phyloP scores from a whole-genome alignment of 2,888 invertebrate genomes.

The Pantelozetes paolii region DNA sequence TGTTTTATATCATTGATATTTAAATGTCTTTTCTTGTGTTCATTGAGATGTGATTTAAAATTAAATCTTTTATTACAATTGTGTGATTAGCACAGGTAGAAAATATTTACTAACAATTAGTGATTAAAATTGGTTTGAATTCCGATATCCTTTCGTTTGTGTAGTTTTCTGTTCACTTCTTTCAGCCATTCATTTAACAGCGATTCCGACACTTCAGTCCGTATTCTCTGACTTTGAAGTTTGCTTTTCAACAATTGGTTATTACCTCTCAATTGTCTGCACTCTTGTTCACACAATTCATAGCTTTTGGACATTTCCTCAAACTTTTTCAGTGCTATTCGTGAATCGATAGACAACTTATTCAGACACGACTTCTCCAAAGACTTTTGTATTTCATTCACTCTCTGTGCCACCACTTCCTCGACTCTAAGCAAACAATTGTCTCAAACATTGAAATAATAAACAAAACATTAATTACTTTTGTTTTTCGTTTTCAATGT shows the following conservation, averaged over 20 bases:
- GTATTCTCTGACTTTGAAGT: background rate
- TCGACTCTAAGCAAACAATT: background rate
- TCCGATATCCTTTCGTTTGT: background rate
- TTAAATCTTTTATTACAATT: too few species aligned
- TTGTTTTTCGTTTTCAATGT: constrained; percentile 9
- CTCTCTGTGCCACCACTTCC: background rate
- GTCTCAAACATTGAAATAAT: background rate
- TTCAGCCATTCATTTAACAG: background rate
- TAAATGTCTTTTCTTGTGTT: too few species aligned
- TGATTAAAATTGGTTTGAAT: too few species aligned
- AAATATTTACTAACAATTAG: too few species aligned
- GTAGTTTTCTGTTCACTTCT: background rate
- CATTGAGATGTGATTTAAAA: too few species aligned
- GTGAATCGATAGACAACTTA: constrained; percentile 1
- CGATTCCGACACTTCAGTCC: background rate
- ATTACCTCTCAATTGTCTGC: background rate
- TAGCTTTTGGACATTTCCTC: constrained; percentile 4
- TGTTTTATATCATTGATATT: too few species aligned
- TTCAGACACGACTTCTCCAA: background rate
- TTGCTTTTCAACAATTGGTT: background rate
- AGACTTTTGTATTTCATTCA: background rate
- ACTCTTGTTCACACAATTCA: background rate
- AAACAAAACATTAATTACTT: background rate
- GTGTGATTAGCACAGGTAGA: too few species aligned
- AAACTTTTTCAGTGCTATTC: constrained; percentile 9